phyloP scores from a whole-genome alignment of 2,113 vertebrate genomes.

The Peromyscus maniculatus region DNA sequence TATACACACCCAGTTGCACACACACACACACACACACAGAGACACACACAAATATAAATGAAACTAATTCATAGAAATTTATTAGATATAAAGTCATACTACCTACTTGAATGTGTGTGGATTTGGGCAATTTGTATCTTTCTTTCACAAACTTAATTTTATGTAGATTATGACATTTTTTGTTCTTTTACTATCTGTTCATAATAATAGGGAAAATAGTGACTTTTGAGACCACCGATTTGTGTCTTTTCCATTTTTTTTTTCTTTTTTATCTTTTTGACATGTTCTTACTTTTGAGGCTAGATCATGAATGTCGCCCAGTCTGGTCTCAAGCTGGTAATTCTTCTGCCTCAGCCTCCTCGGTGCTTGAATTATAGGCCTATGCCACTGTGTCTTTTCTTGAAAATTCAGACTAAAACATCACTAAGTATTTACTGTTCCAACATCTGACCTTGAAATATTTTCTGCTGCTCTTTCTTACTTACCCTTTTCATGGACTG shows the following conservation, averaged over 20 bases:
- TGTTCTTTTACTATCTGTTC: background rate
- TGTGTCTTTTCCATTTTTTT: background rate
- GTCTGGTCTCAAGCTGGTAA: too few species aligned
- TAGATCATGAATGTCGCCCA: background rate
- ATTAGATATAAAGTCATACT: background rate
- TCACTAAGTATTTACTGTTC: background rate
- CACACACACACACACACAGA: background rate
- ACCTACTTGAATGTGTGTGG: background rate
- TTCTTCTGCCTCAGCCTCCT: background rate
- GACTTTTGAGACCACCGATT: background rate
- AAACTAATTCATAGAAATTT: background rate
- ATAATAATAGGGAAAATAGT: background rate
- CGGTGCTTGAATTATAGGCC: background rate
- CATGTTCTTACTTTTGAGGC: background rate
- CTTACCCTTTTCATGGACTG: background rate
- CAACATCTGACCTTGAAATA: background rate
- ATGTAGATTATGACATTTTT: too few species aligned
- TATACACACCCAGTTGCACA: too few species aligned
- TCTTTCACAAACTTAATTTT: background rate
- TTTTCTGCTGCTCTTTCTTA: background rate
- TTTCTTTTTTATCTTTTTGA: background rate
- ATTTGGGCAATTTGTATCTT: background rate
- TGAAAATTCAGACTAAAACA: background rate
- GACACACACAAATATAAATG: background rate
- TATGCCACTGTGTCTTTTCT: background rate